phyloP scores from a whole-genome alignment of 2,797 vertebrate genomes.

The Spondyliosoma cantharus region DNA sequence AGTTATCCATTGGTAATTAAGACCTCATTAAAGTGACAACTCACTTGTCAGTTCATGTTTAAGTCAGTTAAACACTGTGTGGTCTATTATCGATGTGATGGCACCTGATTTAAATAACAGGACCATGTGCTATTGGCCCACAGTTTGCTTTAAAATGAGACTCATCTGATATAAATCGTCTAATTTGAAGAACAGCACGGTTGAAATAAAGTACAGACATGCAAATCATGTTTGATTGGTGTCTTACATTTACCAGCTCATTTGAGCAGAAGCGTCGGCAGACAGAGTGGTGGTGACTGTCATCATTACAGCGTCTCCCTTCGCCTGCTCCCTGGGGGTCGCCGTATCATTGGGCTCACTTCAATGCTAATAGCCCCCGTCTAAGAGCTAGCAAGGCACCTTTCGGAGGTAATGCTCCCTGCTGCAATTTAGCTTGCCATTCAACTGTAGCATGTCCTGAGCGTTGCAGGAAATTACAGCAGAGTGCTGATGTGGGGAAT shows the following conservation, averaged over 20 bases:
- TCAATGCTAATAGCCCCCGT: conserved; percentile 79
- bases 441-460: conserved; percentile 75
- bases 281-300: conserved; percentile 63
- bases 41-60: neutral
- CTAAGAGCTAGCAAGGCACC: conserved; percentile 75
- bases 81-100: neutral
- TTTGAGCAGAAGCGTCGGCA: conserved; percentile 61
- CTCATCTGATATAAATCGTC: neutral
- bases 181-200: neutral
- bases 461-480: conserved; percentile 77
- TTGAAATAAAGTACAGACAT: conserved; percentile 28
- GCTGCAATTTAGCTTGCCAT: conserved; percentile 77
- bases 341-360: conserved; percentile 76
- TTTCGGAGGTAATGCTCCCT: conserved; percentile 76
- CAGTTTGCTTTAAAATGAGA: neutral
- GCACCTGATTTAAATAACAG: neutral
- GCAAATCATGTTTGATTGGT: conserved; percentile 49
- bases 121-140: neutral
- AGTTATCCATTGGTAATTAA: neutral
- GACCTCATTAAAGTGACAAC: neutral
- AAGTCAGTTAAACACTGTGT: neutral
- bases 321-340: conserved; percentile 64
- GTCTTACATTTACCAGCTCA: conserved; percentile 57
- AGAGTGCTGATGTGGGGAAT: conserved; percentile 77
- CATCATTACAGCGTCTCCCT: conserved; percentile 71